phyloP scores from a whole-genome alignment of 1,140 invertebrate genomes.

The Palaemon carinicauda region DNA sequence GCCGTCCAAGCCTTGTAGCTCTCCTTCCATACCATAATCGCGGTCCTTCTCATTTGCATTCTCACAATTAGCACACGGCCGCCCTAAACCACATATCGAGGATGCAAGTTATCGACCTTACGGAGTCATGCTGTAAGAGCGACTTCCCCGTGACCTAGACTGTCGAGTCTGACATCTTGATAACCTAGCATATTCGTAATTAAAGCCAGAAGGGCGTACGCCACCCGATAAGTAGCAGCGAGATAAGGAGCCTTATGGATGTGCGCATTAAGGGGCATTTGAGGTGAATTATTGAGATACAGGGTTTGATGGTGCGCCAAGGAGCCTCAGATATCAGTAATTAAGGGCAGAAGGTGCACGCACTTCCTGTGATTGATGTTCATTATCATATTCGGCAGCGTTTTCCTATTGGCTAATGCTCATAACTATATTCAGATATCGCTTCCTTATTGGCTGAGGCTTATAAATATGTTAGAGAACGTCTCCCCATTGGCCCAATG shows the following conservation, averaged over 20 bases:
- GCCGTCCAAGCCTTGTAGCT: neutral
- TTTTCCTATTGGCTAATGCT: constrained; percentile 32
- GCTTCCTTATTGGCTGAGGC: constrained; percentile 29
- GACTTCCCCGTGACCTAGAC: neutral
- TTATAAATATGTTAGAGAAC: neutral
- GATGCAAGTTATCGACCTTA: neutral
- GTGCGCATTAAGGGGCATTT: constrained; percentile 9
- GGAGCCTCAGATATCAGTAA: constrained; percentile 53
- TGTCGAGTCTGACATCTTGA: constrained; percentile 48
- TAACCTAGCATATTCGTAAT: constrained; percentile 56
- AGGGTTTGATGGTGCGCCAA: constrained; percentile 39
- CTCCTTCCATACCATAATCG: constrained; percentile 48
- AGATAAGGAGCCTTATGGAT: constrained; percentile 11
- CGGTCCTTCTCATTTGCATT: constrained; percentile 54
- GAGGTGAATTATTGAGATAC: neutral
- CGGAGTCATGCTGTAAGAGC: neutral
- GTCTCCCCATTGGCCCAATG: constrained; percentile 13
- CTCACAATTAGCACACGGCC: constrained; percentile 51
- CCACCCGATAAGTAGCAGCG: neutral
- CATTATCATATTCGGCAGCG: constrained; percentile 52
- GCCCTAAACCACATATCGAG: constrained; percentile 13
- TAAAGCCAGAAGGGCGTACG: constrained; percentile 45
- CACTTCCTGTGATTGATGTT: constrained; percentile 52
- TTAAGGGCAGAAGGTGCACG: constrained; percentile 50
- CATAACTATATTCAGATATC: constrained; percentile 6